Base-by-base conservation (phyloP, 2,888 invertebrate species). In the Malthinus seriepunctatus region DNA sequence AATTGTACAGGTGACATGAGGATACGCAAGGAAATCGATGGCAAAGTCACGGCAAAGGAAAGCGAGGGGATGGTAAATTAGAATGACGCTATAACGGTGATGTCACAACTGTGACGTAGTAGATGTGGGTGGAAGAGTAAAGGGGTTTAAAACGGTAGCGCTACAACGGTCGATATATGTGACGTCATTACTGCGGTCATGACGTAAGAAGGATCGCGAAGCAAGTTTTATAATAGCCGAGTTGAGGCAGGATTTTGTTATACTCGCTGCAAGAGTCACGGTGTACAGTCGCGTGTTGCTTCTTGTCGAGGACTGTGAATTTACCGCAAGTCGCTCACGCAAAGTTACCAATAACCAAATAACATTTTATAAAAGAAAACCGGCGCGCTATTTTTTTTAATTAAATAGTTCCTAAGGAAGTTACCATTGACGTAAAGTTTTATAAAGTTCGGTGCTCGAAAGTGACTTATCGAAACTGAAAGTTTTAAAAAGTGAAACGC, bases 171-270 rank as follows among this genome's bases (percentile, higher is more conserved):
- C 72, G 72, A 74, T 73, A 63, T 31, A 52, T 62, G 67, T 75
- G 75, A 76, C 76, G 74, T 76, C 75, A 42, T 15, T 23, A 72
- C 70, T 71, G 71, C 72, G 69, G 70, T 65, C 62, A 69, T 74
- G 75, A 75, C 75, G 75, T 74, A 72, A 70, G 66, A 65, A 63
- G 69, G 64, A 71, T 65, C 63, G 69, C 71, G 72, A 74, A 71
- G 72, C 70, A 71, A 55, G 75, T 75, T 76, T 75, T 77, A 76
- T 76, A 76, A 76, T 76, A 74, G 50, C 69, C 69, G 73, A 55
- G 73, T 75, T 75, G 73, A 72, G 74, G 75, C 75, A 75, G 76
- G 74, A 73, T 51, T 75, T 75, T 71, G 75, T 71, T 72, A 76
- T 71, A 69, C 72, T 72, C 71, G 70, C 73, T 72, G 71, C 71